Evolutionary conservation across 2,888 invertebrate genomes (phyloP).

Genomic region (Drosophila flavopinicola): DNA sequence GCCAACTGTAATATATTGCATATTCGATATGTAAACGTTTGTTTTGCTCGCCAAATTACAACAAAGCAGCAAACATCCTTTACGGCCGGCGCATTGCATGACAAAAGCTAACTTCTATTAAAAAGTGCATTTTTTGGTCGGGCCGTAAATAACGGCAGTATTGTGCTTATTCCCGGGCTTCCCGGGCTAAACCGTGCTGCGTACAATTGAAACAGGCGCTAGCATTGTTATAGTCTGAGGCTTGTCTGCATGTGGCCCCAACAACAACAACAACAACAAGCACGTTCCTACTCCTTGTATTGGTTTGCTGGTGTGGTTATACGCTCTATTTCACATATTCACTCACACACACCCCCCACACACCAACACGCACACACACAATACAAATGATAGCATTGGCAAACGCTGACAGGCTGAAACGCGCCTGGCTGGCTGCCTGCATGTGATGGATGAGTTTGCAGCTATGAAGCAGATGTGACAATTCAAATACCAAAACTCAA

Average conservation of each 20-base stretch:
- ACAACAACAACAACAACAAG: conserved; percentile 10
- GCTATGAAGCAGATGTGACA: conserved; percentile 79
- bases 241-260: conserved; percentile 38
- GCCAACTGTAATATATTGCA: conserved; percentile 42
- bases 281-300: conserved; percentile 32
- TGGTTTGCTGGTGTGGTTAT: conserved; percentile 67
- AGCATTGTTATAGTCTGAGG: conserved; percentile 33
- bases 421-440: conserved; percentile 59
- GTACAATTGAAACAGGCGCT: conserved; percentile 20
- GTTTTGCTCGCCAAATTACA: conserved; percentile 36
- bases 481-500: conserved; percentile 77
- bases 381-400: conserved; percentile 79
- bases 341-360: conserved; percentile 14
- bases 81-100: conserved; percentile 38
- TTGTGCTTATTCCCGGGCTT: conserved; percentile 53
- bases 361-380: conserved; percentile 25
- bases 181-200: conserved; percentile 27
- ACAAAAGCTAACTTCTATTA: conserved; percentile 56
- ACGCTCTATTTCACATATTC: conserved; percentile 58
- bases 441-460: conserved; percentile 77
- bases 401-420: conserved; percentile 61
- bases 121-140: conserved; percentile 53
- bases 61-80: conserved; percentile 21
- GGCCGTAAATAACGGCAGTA: conserved; percentile 60
- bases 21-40: conserved; percentile 58